Conservation (phyloP, 2,113 vertebrate species). For the Perognathus longimembris region DNA sequence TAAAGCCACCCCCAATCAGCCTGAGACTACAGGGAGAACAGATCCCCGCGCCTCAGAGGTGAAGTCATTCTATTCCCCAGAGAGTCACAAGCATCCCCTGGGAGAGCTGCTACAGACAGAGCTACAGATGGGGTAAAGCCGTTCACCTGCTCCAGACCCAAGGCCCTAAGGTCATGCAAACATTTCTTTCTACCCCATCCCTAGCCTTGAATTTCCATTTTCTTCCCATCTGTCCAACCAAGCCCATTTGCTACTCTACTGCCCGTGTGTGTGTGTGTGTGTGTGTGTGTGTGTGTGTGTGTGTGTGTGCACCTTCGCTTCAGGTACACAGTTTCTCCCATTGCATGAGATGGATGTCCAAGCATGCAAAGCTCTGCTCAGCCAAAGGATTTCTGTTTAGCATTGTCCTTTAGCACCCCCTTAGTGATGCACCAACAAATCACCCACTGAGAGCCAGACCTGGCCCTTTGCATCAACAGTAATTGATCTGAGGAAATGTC, state of each 20-base stretch:
- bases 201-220: neutral
- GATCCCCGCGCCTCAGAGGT: neutral
- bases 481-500: neutral
- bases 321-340: neutral
- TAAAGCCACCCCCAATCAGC: neutral
- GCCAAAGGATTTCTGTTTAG: neutral
- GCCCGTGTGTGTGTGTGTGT: no score
- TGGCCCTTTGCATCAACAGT: neutral
- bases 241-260: neutral
- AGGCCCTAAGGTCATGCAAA: neutral
- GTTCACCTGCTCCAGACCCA: neutral
- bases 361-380: neutral
- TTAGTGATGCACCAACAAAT: neutral
- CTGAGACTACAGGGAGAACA: neutral
- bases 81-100: neutral
- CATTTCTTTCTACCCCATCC: neutral
- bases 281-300: neutral
- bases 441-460: no score
- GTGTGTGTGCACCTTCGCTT: neutral
- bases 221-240: neutral
- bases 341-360: neutral
- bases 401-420: fast-evolving
- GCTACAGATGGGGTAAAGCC: neutral
- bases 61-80: neutral
- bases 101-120: no score